phyloP scores from a whole-genome alignment of 2,113 vertebrate species.

The Scolopax mira region DNA sequence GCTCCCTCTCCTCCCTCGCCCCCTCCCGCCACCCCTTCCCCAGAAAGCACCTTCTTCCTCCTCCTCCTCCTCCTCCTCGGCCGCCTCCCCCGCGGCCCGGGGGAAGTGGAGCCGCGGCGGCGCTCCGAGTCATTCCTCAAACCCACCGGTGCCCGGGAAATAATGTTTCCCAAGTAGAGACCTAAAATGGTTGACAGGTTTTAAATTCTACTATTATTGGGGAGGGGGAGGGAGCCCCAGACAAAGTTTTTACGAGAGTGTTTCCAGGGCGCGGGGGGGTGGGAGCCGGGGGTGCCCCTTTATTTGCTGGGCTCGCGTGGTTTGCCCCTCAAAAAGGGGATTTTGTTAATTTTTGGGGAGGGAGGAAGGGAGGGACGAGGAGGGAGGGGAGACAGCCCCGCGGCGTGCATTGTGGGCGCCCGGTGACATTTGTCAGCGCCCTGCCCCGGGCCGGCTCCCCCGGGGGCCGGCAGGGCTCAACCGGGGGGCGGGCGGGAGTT shows the following conservation, averaged over 20 bases:
- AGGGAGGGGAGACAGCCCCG: not conserved
- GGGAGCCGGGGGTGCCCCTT: not conserved
- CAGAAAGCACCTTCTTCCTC: not conserved
- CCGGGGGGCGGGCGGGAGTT: not conserved
- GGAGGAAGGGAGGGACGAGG: not conserved
- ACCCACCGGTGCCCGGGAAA: not conserved
- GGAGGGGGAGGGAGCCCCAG: not conserved
- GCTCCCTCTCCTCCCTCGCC: conserved; percentile 2
- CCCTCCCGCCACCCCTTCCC: not conserved
- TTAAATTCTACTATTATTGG: conserved; percentile 13
- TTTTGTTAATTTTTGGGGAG: not conserved
- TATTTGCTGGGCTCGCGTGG: not conserved
- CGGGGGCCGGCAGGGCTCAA: not conserved
- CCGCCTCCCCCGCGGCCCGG: conserved; percentile 2
- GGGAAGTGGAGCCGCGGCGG: conserved; percentile 47
- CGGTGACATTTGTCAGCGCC: not conserved
- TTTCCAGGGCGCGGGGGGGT: not conserved
- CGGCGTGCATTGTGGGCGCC: not conserved
- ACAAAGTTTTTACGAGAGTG: conserved; percentile 46
- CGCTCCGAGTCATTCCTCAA: not conserved
- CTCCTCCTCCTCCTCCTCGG: not conserved
- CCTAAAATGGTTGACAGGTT: conserved; percentile 82
- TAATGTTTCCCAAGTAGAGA: conserved; percentile 46
- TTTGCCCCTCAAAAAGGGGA: not conserved
- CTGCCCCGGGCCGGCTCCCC: not conserved